Conservation (phyloP, 2,113 vertebrate species). For the Bombycilla garrulus region DNA sequence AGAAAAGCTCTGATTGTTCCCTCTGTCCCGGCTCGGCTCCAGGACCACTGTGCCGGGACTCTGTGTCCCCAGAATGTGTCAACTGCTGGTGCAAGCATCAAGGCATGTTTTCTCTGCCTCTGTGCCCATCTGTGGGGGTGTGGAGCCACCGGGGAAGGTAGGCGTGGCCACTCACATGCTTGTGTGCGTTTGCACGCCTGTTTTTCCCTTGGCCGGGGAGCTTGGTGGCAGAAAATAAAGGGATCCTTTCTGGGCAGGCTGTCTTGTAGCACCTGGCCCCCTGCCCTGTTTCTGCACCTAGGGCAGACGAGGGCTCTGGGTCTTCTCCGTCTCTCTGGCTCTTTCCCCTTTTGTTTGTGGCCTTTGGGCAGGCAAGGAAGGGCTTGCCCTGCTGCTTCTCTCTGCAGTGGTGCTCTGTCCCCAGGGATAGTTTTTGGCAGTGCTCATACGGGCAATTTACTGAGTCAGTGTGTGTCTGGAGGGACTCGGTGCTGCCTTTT, state of each 20-base stretch:
- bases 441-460: neutral
- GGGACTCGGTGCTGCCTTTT: accelerated
- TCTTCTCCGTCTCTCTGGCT: neutral
- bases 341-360: neutral
- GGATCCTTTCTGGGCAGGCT: neutral
- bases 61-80: neutral
- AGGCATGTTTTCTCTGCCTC: neutral
- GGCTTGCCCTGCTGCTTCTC: neutral
- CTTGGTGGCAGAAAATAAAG: neutral
- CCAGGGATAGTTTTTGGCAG: neutral
- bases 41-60: neutral
- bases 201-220: neutral
- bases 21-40: neutral
- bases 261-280: neutral
- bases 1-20: constrained; percentile 48
- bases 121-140: neutral
- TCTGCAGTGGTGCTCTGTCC: neutral
- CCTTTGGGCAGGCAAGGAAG: neutral
- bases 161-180: accelerated
- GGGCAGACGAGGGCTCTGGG: accelerated
- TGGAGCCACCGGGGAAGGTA: neutral
- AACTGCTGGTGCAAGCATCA: neutral
- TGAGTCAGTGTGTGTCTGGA: neutral
- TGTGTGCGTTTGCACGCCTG: neutral
- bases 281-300: neutral